These are phyloP conservation scores for Ciconia stormi DNA, from an alignment of 2,113 vertebrate genomes.

Conservation along the genomic window DNA sequence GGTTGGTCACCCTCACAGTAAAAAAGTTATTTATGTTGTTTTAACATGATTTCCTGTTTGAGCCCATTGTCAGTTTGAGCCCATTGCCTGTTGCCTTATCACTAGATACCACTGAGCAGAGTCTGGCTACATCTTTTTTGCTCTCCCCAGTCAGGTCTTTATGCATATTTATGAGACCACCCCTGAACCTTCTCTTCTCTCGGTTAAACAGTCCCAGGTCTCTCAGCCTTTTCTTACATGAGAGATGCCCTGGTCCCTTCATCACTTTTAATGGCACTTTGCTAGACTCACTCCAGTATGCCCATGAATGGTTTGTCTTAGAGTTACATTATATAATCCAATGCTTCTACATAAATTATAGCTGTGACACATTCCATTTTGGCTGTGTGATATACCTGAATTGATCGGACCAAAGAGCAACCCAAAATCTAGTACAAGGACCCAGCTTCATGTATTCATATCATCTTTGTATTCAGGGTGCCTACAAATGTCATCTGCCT, in stretches of 20 bases:
- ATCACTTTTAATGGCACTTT: neutral
- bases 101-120: neutral
- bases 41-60: neutral
- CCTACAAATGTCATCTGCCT: neutral
- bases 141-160: neutral
- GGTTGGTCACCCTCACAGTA: neutral
- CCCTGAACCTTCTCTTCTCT: neutral
- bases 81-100: neutral
- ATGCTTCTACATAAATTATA: neutral
- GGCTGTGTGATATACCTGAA: neutral
- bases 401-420: neutral
- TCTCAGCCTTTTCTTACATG: neutral
- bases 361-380: neutral
- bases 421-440: neutral
- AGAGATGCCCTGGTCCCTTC: neutral
- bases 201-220: neutral
- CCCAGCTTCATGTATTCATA: neutral
- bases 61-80: neutral
- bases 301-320: neutral
- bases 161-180: neutral
- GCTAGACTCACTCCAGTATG: neutral
- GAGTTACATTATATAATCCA: neutral
- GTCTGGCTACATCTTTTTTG: neutral
- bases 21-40: neutral
- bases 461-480: neutral